Base-by-base conservation (phyloP, 1,140 invertebrate species). In the Cydia strobilella region DNA sequence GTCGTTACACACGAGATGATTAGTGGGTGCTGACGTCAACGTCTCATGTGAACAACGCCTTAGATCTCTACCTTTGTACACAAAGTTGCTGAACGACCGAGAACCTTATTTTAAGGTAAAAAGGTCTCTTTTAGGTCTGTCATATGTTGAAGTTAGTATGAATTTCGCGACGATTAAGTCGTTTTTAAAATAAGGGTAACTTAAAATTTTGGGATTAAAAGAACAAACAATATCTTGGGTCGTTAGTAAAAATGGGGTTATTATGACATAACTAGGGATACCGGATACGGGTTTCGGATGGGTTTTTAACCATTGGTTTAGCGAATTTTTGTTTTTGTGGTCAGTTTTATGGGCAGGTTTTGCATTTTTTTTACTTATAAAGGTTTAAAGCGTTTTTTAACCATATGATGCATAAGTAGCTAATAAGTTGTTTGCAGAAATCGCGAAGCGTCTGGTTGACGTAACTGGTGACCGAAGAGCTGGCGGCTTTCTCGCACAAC, bases 151-250 rank as follows among this genome's bases (percentile, higher is more conserved):
- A n/a, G 0, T 51, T 6, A 7, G n/a, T 59, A 59, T 23, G 20
- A 20, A 20, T 23, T 59, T 23, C 6, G 5, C 18, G 54, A 18
- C 48, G 48, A 6, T n/a, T 51, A 18, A 7, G 48, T 2, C n/a
- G 5, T 59, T 82, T 79, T 85, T 82, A 81, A 84, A 2, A 4
- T 85, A n/a, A 15, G 51, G 18, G n/a, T 3, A 15, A 13, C 39
- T 54, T 23, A 12, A 23, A 59, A n/a, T 59, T 59, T 59, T 23
- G 18, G 54, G 54, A 23, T 59, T 23, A 9, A 86, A 89, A 91
- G 88, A 92, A 92, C 89, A 91, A 90, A 92, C 90, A 92, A 83
- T 86, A 86, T 89, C 83, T 90, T 80, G 84, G 85, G 77, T 90
- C 85, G 90, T 90, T 91, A 81, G 78, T 83, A 85, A 82, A 88